Conservation (phyloP, 2,888 invertebrate species). For the Stenichneumon culpator region DNA sequence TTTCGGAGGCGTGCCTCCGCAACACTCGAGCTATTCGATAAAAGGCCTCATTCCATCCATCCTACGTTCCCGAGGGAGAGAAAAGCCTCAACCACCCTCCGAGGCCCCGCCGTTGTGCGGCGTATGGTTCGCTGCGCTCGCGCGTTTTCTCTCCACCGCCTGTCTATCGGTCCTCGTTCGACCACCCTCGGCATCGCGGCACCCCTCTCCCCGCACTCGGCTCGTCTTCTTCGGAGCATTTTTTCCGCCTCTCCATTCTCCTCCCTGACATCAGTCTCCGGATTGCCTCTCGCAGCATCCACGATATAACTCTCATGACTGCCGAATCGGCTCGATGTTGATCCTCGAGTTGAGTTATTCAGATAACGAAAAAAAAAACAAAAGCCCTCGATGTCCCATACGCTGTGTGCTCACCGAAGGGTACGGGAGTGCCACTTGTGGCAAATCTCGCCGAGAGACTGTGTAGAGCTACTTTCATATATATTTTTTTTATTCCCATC, state of each 20-base stretch:
- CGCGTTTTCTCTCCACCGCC: conserved; percentile 13
- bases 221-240: conserved; percentile 36
- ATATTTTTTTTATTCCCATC: background rate
- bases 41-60: conserved; percentile 72
- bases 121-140: conserved; percentile 56
- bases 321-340: conserved; percentile 57
- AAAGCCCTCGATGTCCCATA: conserved; percentile 18
- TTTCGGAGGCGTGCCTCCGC: conserved; percentile 72
- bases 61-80: conserved; percentile 70
- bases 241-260: conserved; percentile 38
- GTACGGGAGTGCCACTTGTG: conserved; percentile 24
- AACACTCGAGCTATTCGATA: conserved; percentile 77
- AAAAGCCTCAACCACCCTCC: conserved; percentile 54
- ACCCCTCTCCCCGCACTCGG: conserved; percentile 26
- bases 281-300: conserved; percentile 39
- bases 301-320: conserved; percentile 36
- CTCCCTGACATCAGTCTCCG: conserved; percentile 45
- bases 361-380: conserved; percentile 10
- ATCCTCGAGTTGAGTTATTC: conserved; percentile 58
- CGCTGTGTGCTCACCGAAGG: conserved; percentile 7
- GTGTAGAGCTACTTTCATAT: background rate
- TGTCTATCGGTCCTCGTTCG: conserved; percentile 42
- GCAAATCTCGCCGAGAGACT: background rate
- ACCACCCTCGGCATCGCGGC: conserved; percentile 36
- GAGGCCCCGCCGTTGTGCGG: conserved; percentile 61